Evolutionary conservation across 2,888 invertebrate species (phyloP), one percentile per base, ranked within the genome.

Genomic region (Chaitophorus viminalis): DNA sequence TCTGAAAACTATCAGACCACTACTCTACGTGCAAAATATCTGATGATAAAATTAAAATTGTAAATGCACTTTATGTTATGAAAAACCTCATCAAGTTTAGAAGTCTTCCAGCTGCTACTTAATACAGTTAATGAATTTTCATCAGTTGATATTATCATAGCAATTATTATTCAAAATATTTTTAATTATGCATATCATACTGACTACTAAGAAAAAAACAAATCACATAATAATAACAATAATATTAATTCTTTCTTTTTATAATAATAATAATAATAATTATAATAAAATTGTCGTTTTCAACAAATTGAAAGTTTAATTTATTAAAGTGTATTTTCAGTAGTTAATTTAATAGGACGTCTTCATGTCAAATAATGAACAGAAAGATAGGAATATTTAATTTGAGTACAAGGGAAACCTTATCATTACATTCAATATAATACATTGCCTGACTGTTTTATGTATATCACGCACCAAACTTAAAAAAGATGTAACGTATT

Each of bases 401-500:
- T 77, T 77, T 52, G 18, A 29, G 31, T 17, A 52, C 14, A 18
- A 77, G 52, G 21, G 77, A 77, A 77, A 52, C 77, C 77, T 46
- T 77, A 77, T 52, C 18, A 52, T 31, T 31, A 21, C 52, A 3
- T 11, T 29, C n/a, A 25, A 77, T 77, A 31, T n/a, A 52, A 76
- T 46, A 46, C 18, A 29, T 18, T 76, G 6, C 6, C 17, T 29
- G 14, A 25, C 60, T 29, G 29, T 29, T 46, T 75, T 18, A 76
- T 3, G 29, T 25, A 46, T n/a, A 39, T 75, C n/a, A 39, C 3
- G 76, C n/a, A 29, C 8, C 17, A 29, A 14, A 76, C 29, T 17
- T 46, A 46, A 46, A 76, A 29, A 9, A 29, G 29, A 29, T 46
- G 29, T 25, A 74, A 60, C 3, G 18, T 14, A 46, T n/a, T n/a